Evolutionary conservation across 2,113 vertebrate species (phyloP), one percentile per base, ranked within the genome.

Genomic region (Kobus ellipsiprymnus): DNA sequence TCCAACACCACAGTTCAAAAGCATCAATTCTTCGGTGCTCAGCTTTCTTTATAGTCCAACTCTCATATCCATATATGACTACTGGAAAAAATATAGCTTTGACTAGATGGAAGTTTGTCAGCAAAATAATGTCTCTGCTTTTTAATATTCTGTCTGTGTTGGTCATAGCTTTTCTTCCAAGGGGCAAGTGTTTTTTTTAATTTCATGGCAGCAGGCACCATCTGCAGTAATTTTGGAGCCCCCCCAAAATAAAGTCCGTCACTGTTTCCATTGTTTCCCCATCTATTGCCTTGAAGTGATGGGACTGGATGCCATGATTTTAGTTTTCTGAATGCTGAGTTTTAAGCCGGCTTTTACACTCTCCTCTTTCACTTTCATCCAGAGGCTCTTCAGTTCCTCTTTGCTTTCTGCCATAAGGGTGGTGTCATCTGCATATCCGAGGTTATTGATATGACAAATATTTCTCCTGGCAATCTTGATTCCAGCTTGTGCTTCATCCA

Each of bases 181-280:
- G n/a, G 64, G 17, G 33, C 17, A 67, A 67, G n/a, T 36, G 64
- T 36, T 36, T 67, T 67, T 67, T 67, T 67, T 21, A 67, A 67
- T 67, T 67, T 67, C 33, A 36, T 67, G n/a, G 33, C n/a, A 36
- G 17, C 17, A 36, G 17, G 21, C 64, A 36, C n/a, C 17, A 36
- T 36, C n/a, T 67, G 64, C 64, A 67, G 64, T 67, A 19, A 36
- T 67, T 67, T 36, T 67, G 4, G 64, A 67, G 64, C n/a, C 17
- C 17, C 17, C 8, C 4, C 4, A 11, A 67, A 67, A 67, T 67
- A 36, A 67, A 67, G n/a, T 21, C 8, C 0, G 0, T 67, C 62
- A 19, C 62, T 67, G 33, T 36, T 67, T 67, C n/a, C n/a, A 11
- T 36, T 36, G n/a, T 67, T 36, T 67, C 9, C n/a, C n/a, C 17